A percentile compares a stretch with the other conserved stretches of the same genome.
Conservation (phyloP, 2,888 invertebrate genomes). For the Drosophila histrio region DNA sequence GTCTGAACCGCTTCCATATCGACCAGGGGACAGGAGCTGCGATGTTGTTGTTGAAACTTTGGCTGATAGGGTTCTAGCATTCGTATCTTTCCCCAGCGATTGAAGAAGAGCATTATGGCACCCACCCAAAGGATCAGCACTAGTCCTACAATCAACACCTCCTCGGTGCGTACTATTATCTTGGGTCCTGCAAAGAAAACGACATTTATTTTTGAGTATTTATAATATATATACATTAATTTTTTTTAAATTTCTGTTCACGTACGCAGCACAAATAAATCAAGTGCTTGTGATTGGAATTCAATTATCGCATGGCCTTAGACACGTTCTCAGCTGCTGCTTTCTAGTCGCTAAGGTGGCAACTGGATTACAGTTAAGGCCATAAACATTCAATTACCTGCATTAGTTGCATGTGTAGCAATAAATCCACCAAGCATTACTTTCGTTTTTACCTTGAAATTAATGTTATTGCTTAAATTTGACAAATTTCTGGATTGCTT, state of each 20-base stretch:
- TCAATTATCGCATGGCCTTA: constrained; percentile 55
- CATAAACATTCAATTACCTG: constrained; percentile 49
- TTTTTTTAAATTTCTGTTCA: constrained; percentile 33
- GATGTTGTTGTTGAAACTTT: constrained; percentile 93
- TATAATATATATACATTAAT: background rate
- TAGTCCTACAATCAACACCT: constrained; percentile 92
- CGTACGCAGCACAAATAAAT: constrained; percentile 62
- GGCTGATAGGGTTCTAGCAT: constrained; percentile 96
- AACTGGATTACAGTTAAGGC: constrained; percentile 51
- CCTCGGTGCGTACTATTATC: constrained; percentile 92
- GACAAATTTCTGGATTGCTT: background rate
- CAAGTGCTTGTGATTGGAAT: constrained; percentile 48
- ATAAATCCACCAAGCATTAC: constrained; percentile 26
- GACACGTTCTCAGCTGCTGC: background rate
- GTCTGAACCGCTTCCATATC: constrained; percentile 84
- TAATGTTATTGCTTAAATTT: background rate
- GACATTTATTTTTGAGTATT: background rate
- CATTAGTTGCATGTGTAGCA: constrained; percentile 5
- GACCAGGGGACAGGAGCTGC: constrained; percentile 90
- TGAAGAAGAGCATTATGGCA: constrained; percentile 95
- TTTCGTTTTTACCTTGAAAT: background rate
- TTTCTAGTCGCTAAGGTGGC: constrained; percentile 5
- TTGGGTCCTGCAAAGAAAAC: constrained; percentile 85
- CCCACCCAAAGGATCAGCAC: constrained; percentile 95
- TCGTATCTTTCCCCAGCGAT: constrained; percentile 97